Evolutionary conservation across 1,140 invertebrate genomes (phyloP), one percentile per base, ranked within the genome.

Genomic region (Lepidotrigona ventralis): DNA sequence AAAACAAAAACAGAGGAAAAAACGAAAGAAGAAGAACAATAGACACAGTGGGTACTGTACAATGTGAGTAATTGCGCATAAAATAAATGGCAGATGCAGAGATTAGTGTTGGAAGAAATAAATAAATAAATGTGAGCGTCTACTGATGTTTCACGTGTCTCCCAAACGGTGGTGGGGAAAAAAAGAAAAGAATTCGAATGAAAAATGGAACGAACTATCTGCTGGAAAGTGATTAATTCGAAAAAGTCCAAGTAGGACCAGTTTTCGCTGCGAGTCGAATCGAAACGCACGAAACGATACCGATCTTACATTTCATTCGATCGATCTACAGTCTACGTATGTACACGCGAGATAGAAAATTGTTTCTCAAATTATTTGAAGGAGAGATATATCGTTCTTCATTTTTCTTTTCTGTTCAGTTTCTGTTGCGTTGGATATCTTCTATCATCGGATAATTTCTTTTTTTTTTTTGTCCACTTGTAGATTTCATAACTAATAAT

Each of bases 51-150:
- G 53, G 33, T 72, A 80, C 53, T 79, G 70, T 74, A 81, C 72
- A 83, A 80, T 79, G 86, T 87, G 85, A 86, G 72, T 87, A 81
- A 86, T 84, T 87, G 80, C 81, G 86, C 86, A 86, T 46, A 86
- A 86, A 82, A 64, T 54, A 56, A 74, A n/a, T 79, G 73, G 83
- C 63, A 87, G 83, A 88, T 88, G 86, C 86, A 88, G 54, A 84
- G 74, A 88, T 88, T 85, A 87, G 83, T 85, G 39, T 46, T 46
- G 39, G 0, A 46, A 46, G 9, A 46, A 46, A 46, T 8, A 46
- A 46, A 82, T 80, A 68, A 70, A 77, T 74, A 74, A 19, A 60
- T 11, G 33, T 70, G 86, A 86, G 73, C 68, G 74, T 77, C 85
- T 88, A 87, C 82, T 26, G 15, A 78, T 68, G 46, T 81, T 77